Base-by-base conservation (phyloP, 1,140 invertebrate genomes). In the Coelopa frigida region DNA sequence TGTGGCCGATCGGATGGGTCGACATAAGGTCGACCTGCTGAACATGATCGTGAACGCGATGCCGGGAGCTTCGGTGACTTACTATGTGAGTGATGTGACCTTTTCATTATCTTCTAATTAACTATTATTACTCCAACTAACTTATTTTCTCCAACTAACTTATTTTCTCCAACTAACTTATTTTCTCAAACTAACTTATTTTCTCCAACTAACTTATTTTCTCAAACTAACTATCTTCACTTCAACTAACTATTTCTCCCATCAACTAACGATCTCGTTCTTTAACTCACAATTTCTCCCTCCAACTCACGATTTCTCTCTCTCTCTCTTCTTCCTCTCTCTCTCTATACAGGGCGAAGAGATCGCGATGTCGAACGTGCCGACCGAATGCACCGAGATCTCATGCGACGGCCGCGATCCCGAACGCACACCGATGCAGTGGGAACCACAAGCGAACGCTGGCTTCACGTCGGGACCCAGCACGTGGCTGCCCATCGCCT, bases 341-440 rank as follows among this genome's bases (percentile, higher is more conserved):
- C 5, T n/a, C 27, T 15, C 38, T 27, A 4, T 41, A 14, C 59
- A 85, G 71, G 87, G 87, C 5, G 87, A 91, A 64, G 88, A 91
- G 69, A 79, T 91, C 20, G 87, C 81, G 1, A 89, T 90, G 84
- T 61, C 73, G 17, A 78, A 89, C 64, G 78, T 74, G 4, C 44
- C 52, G 2, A 67, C 76, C 0, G 58, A 66, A 10, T 81, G 72
- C 63, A 60, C 73, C 5, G 68, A 75, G 5, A 78, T 74, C 52
- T 70, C 47, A 3, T 42, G 50, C 7, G 52, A 49, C n/a, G 59
- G 67, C 10, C 59, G 82, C 12, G 82, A 85, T 59, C 76, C 77
- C 0, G 70, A 65, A 20, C 68, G 84, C 14, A 75, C 79, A 0
- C 81, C 84, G 0, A 83, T 85, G 74, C 81, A 81, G 50, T 87